Evolutionary conservation across 2,113 vertebrate species (phyloP).

Genomic region (Echinops telfairi): DNA sequence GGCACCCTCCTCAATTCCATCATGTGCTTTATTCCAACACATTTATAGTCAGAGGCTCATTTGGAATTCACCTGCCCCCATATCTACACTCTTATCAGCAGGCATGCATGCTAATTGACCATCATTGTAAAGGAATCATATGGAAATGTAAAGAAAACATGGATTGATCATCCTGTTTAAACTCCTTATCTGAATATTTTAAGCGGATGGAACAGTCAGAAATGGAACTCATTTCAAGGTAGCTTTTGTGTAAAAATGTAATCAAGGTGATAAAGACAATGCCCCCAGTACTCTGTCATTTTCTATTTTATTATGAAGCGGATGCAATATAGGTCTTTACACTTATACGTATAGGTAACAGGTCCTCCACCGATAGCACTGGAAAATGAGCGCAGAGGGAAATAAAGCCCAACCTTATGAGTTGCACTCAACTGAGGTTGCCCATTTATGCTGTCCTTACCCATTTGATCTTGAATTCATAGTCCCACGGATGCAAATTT

Average conservation of each 20-base stretch:
- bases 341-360: not conserved
- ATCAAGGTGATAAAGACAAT: not conserved
- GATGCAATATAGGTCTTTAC: not conserved
- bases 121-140: not conserved
- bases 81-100: too few species aligned
- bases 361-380: not conserved
- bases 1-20: too few species aligned
- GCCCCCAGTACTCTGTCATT: not conserved
- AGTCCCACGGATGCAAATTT: constrained; percentile 9
- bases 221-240: not conserved
- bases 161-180: not conserved
- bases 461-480: not conserved
- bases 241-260: not conserved
- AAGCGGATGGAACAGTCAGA: not conserved
- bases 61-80: too few species aligned
- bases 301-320: not conserved
- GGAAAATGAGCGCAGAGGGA: not conserved
- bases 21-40: too few species aligned
- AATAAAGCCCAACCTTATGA: not conserved
- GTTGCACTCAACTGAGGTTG: not conserved
- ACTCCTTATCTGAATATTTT: not conserved
- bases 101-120: not conserved
- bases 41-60: too few species aligned
- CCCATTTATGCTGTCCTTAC: not conserved
- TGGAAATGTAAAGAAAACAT: not conserved